Conservation (phyloP, 2,888 invertebrate species). For the Trissolcus brochymenae region DNA sequence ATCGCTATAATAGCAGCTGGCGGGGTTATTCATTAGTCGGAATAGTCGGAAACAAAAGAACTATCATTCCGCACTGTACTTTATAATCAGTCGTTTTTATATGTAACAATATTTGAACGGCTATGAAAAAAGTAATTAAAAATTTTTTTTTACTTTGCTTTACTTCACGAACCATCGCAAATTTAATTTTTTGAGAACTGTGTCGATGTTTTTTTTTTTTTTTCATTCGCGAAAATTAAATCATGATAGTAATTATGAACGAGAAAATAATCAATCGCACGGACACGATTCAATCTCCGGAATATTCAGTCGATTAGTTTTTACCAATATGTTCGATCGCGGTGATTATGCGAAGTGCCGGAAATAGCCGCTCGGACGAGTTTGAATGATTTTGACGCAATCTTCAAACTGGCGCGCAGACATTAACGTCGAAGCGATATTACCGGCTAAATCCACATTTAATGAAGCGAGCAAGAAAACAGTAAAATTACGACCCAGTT, state of each 20-base stretch:
- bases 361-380: constrained; percentile 10
- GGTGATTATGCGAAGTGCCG: constrained; percentile 10
- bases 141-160: too few species aligned
- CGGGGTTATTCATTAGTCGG: neutral
- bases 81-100: too few species aligned
- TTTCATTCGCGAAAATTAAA: too few species aligned
- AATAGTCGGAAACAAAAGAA: neutral
- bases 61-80: too few species aligned
- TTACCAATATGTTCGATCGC: constrained; percentile 8
- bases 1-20: constrained; percentile 4
- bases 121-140: too few species aligned
- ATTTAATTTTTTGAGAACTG: too few species aligned
- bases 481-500: constrained; percentile 63
- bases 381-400: constrained; percentile 16
- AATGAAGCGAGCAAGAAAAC: constrained; percentile 47
- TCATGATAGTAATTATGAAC: neutral
- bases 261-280: neutral
- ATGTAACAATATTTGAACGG: too few species aligned
- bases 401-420: constrained; percentile 1
- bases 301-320: constrained; percentile 6
- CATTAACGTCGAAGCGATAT: constrained; percentile 21
- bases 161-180: too few species aligned
- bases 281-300: neutral
- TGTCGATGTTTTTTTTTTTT: too few species aligned
- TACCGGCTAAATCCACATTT: constrained; percentile 41